Evolutionary conservation across 2,797 vertebrate species (phyloP).

Genomic region (Lophius americanus): DNA sequence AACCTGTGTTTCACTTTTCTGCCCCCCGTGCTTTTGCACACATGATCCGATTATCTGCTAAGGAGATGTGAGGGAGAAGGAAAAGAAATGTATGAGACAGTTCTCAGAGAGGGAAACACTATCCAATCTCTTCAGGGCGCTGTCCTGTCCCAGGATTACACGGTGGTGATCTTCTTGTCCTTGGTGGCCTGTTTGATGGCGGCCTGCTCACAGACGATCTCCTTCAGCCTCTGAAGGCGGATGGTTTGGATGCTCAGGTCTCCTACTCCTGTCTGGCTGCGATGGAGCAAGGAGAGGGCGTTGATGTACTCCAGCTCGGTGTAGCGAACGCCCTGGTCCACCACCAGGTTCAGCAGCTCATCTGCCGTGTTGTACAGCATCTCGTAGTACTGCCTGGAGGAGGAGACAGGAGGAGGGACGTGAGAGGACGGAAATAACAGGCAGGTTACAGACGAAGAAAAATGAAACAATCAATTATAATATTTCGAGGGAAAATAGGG

Average conservation of each 20-base stretch:
- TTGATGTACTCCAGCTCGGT: constrained; percentile 98
- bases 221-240: constrained; percentile 94
- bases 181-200: constrained; percentile 99
- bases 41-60: constrained; percentile 17
- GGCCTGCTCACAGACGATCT: constrained; percentile 98
- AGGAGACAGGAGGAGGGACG: constrained; percentile 23
- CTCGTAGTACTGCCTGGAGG: constrained; percentile 95
- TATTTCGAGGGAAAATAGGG: constrained; percentile 3
- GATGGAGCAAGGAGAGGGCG: constrained; percentile 92
- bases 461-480: neutral
- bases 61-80: neutral
- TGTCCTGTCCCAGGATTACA: constrained; percentile 68
- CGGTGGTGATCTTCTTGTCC: constrained; percentile 99
- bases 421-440: constrained; percentile 6
- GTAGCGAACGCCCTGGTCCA: constrained; percentile 97
- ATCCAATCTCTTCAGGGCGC: neutral
- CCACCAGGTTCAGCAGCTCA: constrained; percentile 95
- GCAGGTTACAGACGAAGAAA: neutral
- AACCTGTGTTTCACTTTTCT: too few relatives aligned
- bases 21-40: neutral
- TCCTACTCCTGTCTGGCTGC: constrained; percentile 96
- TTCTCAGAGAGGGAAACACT: neutral
- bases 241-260: constrained; percentile 95
- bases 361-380: constrained; percentile 98
- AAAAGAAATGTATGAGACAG: neutral